A percentile compares a stretch with the other conserved stretches of the same genome.
phyloP scores from a whole-genome alignment of 2,797 vertebrate genomes.

The Lutjanus campechanus region DNA sequence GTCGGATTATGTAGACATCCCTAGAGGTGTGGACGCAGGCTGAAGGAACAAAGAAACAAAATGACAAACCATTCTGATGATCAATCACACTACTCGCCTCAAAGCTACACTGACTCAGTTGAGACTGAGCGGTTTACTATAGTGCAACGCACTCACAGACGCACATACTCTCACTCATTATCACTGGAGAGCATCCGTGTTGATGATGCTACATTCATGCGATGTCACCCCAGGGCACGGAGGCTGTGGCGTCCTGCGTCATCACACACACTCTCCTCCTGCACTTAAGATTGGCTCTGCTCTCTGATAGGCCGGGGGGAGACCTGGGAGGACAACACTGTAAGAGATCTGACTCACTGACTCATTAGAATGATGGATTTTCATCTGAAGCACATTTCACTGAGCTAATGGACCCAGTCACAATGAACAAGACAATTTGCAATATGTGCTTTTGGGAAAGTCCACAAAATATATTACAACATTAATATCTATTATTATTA shows the following conservation, averaged over 20 bases:
- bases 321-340: constrained; percentile 33
- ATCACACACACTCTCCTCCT: constrained; percentile 37
- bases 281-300: constrained; percentile 39
- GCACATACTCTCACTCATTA: constrained; percentile 18
- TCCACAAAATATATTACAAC: too few relatives aligned
- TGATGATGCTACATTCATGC: constrained; percentile 49
- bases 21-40: not conserved
- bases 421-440: not conserved
- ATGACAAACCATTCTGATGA: not conserved
- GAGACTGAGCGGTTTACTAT: constrained; percentile 23
- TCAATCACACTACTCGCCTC: not conserved
- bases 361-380: constrained; percentile 25
- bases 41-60: not conserved
- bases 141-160: constrained; percentile 18
- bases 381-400: constrained; percentile 10
- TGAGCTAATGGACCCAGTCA: not conserved
- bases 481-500: too few relatives aligned
- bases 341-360: constrained; percentile 47
- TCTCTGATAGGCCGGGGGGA: constrained; percentile 12
- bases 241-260: constrained; percentile 41
- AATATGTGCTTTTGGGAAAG: not conserved
- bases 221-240: constrained; percentile 27
- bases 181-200: constrained; percentile 33
- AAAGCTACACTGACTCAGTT: constrained; percentile 40
- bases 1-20: not conserved